Percentiles rank a stretch among this genome's conserved stretches.
Conservation (phyloP, 1,140 invertebrate genomes). For the Aphaenogaster ashmeadi region DNA sequence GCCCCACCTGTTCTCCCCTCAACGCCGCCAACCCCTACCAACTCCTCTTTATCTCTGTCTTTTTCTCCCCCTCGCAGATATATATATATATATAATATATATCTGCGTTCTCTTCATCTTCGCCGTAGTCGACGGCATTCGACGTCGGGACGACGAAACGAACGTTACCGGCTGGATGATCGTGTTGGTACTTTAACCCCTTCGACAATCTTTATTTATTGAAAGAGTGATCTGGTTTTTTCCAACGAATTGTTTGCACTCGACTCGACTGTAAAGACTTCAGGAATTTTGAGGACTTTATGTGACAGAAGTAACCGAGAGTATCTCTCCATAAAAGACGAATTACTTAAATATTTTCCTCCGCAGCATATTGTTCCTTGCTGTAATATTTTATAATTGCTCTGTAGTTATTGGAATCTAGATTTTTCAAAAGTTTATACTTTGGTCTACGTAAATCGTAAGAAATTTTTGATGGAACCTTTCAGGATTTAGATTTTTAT, state of each 20-base stretch:
- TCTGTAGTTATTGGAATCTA: background rate
- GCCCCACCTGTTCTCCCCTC: constrained; percentile 13
- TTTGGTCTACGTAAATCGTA: background rate
- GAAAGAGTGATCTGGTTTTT: constrained; percentile 31
- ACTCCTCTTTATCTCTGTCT: constrained; percentile 48
- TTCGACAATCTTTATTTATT: constrained; percentile 46
- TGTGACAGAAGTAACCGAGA: background rate
- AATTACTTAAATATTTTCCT: background rate
- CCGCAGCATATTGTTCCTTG: background rate
- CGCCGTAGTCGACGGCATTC: constrained; percentile 63
- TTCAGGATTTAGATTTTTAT: background rate
- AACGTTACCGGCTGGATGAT: constrained; percentile 48
- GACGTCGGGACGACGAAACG: constrained; percentile 53
- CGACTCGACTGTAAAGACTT: background rate
- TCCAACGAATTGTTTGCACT: constrained; percentile 11
- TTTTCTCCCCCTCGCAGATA: background rate
- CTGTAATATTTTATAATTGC: background rate
- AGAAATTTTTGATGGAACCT: background rate
- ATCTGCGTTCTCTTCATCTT: constrained; percentile 61
- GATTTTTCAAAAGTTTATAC: background rate
- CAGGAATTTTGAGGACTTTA: background rate
- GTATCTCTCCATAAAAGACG: background rate
- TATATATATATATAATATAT: background rate
- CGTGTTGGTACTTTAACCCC: constrained; percentile 23
- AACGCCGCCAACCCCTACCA: constrained; percentile 63